phyloP scores from a whole-genome alignment of 2,888 invertebrate species.

The Choristoneura rosaceana region DNA sequence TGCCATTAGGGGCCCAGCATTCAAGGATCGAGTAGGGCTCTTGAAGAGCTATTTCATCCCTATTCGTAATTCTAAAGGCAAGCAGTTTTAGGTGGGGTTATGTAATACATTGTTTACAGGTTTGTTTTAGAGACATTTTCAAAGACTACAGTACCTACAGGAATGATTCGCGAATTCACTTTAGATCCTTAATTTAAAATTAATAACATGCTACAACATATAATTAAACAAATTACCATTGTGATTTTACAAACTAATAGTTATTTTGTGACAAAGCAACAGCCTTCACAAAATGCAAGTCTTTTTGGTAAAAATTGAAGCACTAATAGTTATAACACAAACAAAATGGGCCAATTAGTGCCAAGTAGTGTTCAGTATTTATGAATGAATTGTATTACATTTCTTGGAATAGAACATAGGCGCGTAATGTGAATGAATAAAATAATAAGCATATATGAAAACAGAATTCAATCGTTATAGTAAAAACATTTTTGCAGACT shows the following conservation, averaged over 20 bases:
- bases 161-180: conserved; percentile 18
- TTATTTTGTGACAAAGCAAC: conserved; percentile 13
- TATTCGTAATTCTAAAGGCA: conserved; percentile 9
- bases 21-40: no score
- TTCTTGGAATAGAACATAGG: no score
- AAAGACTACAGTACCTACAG: conserved; percentile 14
- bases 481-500: neutral
- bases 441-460: no score
- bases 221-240: conserved; percentile 23
- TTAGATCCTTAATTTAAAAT: conserved; percentile 5
- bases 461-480: no score
- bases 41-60: neutral
- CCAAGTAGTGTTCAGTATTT: neutral
- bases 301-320: conserved; percentile 1
- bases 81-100: conserved; percentile 28
- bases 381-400: no score
- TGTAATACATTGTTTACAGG: neutral
- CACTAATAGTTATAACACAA: neutral
- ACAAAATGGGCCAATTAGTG: neutral
- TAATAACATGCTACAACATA: conserved; percentile 5
- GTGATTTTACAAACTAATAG: conserved; percentile 22
- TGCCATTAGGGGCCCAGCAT: no score
- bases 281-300: conserved; percentile 20
- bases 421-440: neutral
- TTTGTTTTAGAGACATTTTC: neutral